phyloP scores from a whole-genome alignment of 2,797 vertebrate species.

The Acanthurus leucopareius region DNA sequence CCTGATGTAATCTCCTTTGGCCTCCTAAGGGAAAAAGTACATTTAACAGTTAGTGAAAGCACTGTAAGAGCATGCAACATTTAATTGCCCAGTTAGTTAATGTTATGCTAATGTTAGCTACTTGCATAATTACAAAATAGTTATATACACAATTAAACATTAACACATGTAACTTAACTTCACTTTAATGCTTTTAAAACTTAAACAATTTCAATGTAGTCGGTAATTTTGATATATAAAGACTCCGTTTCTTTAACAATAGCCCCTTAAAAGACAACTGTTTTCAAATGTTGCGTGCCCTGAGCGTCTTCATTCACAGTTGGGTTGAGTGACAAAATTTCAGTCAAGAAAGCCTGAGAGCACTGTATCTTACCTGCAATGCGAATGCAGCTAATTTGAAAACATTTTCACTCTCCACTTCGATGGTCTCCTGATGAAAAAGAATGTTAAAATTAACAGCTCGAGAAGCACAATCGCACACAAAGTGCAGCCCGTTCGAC shows the following conservation, averaged over 20 bases:
- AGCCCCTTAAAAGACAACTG: constrained; percentile 44
- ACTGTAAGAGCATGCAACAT: not conserved
- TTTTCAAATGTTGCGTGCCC: constrained; percentile 62
- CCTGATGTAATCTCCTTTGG: constrained; percentile 92
- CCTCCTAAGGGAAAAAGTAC: constrained; percentile 88
- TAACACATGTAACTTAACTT: not conserved
- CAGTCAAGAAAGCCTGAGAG: constrained; percentile 40
- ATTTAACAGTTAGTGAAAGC: constrained; percentile 20
- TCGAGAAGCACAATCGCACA: not conserved
- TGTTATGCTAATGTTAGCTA: constrained; percentile 20
- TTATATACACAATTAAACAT: not conserved
- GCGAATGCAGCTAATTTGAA: constrained; percentile 95
- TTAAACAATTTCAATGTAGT: too few species aligned
- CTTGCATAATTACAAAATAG: not conserved
- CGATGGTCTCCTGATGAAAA: constrained; percentile 90
- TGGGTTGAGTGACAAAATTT: constrained; percentile 35
- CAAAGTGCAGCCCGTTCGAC: constrained; percentile 39
- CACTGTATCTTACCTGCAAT: constrained; percentile 91
- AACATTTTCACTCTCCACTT: constrained; percentile 92
- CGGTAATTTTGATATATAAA: not conserved
- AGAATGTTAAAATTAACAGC: constrained; percentile 15
- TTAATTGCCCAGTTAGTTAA: not conserved
- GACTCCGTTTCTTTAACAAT: not conserved
- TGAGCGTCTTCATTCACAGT: constrained; percentile 47
- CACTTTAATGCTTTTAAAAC: not conserved